These are phyloP conservation scores for Sceloporus undulatus DNA, from an alignment of 2,113 vertebrate species.

Conservation along the genomic window DNA sequence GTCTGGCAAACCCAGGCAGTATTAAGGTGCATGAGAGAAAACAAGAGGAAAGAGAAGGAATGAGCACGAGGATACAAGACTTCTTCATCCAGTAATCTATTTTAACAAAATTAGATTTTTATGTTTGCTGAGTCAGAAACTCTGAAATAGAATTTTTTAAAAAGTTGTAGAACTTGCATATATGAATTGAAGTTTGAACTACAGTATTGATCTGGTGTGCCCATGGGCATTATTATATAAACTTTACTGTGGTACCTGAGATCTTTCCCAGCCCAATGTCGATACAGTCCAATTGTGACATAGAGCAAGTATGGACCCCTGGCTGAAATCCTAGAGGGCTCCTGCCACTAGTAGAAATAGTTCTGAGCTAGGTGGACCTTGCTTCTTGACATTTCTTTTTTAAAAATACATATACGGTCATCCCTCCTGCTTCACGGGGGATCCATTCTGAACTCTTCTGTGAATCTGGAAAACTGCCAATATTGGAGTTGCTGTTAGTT, in stretches of 20 bases:
- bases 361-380: too few species aligned
- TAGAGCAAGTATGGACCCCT: too few species aligned
- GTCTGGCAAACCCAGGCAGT: not conserved
- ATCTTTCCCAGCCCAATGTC: not conserved
- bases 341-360: too few species aligned
- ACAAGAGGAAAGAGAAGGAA: not conserved
- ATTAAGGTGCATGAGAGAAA: not conserved
- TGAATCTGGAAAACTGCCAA: too few species aligned
- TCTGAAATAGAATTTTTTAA: not conserved
- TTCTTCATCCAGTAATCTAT: not conserved
- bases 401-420: too few species aligned
- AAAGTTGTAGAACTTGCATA: not conserved
- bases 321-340: too few species aligned
- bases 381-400: too few species aligned
- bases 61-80: not conserved
- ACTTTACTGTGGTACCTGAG: not conserved
- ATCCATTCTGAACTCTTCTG: too few species aligned
- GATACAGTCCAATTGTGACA: not conserved
- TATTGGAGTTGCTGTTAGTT: too few species aligned
- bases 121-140: not conserved
- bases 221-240: not conserved
- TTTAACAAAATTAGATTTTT: not conserved
- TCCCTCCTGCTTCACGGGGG: too few species aligned
- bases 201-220: not conserved
- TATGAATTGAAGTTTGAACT: not conserved